Conservation (phyloP, 2,888 invertebrate species). For the Hoplodrina blanda region DNA sequence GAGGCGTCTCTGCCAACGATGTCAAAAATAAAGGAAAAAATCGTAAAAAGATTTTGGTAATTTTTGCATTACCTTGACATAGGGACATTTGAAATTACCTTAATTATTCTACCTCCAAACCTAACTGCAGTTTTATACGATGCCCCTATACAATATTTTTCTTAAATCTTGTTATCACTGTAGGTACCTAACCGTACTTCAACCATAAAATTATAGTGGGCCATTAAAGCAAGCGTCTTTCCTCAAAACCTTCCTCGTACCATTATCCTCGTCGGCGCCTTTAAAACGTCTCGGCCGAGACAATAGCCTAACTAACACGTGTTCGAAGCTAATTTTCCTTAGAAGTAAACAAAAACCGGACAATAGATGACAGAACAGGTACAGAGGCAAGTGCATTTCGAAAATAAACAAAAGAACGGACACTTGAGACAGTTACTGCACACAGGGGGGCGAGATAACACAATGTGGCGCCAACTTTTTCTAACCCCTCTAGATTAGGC, state of each 20-base stretch:
- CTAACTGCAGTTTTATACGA: slow-evolving; percentile 16
- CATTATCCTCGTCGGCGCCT: slow-evolving; percentile 63
- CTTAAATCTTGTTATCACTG: slow-evolving; percentile 16
- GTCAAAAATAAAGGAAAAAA: slow-evolving; percentile 12
- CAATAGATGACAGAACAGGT: slow-evolving; percentile 79
- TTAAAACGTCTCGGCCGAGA: slow-evolving; percentile 68
- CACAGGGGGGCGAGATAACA: slow-evolving; percentile 75
- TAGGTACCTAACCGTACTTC: slow-evolving; percentile 35
- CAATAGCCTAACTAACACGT: slow-evolving; percentile 75
- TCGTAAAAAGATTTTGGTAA: slow-evolving; percentile 5
- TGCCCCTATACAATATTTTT: slow-evolving; percentile 19
- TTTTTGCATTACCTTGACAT: neutral
- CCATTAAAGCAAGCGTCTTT: slow-evolving; percentile 56
- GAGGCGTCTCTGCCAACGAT: slow-evolving; percentile 37
- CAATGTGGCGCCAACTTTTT: slow-evolving; percentile 88
- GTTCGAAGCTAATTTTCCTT: slow-evolving; percentile 78
- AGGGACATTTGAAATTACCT: neutral
- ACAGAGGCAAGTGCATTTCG: slow-evolving; percentile 79
- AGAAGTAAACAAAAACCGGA: slow-evolving; percentile 69
- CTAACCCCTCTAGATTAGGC: slow-evolving; percentile 74
- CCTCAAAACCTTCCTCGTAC: slow-evolving; percentile 44
- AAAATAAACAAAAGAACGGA: slow-evolving; percentile 77
- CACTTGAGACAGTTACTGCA: slow-evolving; percentile 78
- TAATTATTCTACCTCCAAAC: slow-evolving; percentile 6
- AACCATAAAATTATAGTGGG: slow-evolving; percentile 58